Evolutionary conservation across 1,140 invertebrate genomes (phyloP).

Genomic region (Drosophila tristis): DNA sequence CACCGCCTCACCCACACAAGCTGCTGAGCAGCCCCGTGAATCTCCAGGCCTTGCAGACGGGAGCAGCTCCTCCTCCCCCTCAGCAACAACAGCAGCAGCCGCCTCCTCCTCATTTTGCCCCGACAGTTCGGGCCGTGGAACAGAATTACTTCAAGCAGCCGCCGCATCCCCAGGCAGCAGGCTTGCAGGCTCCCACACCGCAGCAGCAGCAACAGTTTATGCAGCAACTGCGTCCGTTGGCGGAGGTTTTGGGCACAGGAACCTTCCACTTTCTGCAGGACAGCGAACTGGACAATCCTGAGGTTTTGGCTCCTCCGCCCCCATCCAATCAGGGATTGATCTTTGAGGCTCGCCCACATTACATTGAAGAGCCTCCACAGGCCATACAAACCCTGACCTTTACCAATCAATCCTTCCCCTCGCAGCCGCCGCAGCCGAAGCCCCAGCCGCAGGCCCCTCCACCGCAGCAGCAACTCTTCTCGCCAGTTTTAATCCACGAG

Average conservation of each 20-base stretch:
- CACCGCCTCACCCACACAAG: constrained; percentile 62
- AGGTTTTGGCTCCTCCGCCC: constrained; percentile 71
- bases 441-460: constrained; percentile 41
- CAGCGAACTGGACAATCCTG: constrained; percentile 90
- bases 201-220: constrained; percentile 74
- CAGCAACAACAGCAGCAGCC: constrained; percentile 43
- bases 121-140: constrained; percentile 86
- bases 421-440: constrained; percentile 71
- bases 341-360: constrained; percentile 59
- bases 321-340: constrained; percentile 52
- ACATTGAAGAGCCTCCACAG: constrained; percentile 65
- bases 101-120: constrained; percentile 67
- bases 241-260: constrained; percentile 88
- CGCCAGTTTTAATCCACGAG: constrained; percentile 63
- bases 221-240: constrained; percentile 87
- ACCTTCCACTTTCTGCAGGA: constrained; percentile 92
- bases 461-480: constrained; percentile 68
- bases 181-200: constrained; percentile 52
- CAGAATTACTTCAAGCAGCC: constrained; percentile 86
- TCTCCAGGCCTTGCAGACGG: constrained; percentile 68
- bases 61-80: constrained; percentile 28
- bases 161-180: constrained; percentile 84
- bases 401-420: constrained; percentile 90
- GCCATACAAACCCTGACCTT: constrained; percentile 91
- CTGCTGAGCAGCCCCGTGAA: constrained; percentile 73